These are phyloP conservation scores for Melinaea menophilus DNA, from an alignment of 2,888 invertebrate genomes.

Conservation along the genomic window DNA sequence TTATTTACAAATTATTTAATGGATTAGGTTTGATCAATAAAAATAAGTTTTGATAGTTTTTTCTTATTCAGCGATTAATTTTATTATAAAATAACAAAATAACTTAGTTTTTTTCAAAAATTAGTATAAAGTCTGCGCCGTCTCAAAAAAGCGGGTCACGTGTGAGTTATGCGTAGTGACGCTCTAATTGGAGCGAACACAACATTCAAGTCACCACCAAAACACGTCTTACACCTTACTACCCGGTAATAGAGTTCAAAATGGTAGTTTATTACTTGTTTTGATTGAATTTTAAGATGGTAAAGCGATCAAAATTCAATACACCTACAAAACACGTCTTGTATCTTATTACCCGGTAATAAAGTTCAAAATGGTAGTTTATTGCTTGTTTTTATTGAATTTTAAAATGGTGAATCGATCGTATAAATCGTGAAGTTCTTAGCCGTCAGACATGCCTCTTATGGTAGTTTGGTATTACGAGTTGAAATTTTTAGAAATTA, in stretches of 20 bases:
- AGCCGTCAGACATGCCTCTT: constrained; percentile 30
- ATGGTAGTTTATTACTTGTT: constrained; percentile 8
- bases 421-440: constrained; percentile 36
- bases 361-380: constrained; percentile 20
- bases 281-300: not conserved
- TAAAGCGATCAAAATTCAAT: constrained; percentile 2
- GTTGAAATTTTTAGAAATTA: constrained; percentile 13
- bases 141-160: constrained; percentile 31
- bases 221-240: constrained; percentile 19
- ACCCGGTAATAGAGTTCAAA: constrained; percentile 15
- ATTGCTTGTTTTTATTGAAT: not conserved
- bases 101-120: not conserved
- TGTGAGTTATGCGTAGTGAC: constrained; percentile 29
- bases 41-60: no score
- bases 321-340: constrained; percentile 5
- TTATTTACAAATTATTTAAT: no score
- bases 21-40: no score
- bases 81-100: no score
- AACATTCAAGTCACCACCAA: constrained; percentile 3
- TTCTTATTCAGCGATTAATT: no score
- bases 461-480: constrained; percentile 26
- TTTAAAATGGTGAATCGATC: constrained; percentile 18
- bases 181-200: constrained; percentile 31
- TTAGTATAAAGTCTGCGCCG: constrained; percentile 13
- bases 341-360: constrained; percentile 16